Percentiles rank a stretch among this genome's conserved stretches.
Conservation (phyloP, 2,113 vertebrate species). For the Phaetusa simplex region DNA sequence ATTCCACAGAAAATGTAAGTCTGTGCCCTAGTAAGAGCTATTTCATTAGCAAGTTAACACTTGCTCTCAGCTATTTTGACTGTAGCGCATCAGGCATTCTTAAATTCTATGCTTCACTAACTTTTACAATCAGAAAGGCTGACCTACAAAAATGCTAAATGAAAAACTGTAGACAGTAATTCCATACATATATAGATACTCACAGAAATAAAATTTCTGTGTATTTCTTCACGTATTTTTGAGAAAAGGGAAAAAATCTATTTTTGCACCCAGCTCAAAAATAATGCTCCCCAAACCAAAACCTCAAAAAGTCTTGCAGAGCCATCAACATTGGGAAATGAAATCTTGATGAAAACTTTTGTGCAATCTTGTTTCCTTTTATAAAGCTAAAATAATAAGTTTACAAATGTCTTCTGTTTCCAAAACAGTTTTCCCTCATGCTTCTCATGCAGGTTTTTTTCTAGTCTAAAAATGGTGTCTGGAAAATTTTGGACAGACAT, state of each 20-base stretch:
- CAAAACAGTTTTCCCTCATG: background rate
- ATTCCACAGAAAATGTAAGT: background rate
- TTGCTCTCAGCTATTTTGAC: background rate
- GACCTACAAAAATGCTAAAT: background rate
- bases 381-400: background rate
- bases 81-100: background rate
- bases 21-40: background rate
- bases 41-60: slow-evolving; percentile 1
- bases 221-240: background rate
- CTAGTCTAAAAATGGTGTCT: background rate
- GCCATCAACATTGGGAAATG: background rate
- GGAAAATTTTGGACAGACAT: background rate
- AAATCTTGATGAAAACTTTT: background rate
- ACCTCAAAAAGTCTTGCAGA: background rate
- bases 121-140: background rate
- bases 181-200: background rate
- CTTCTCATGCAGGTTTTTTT: background rate
- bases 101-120: background rate
- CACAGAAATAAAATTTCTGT: background rate
- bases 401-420: background rate
- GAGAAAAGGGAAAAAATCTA: background rate
- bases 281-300: background rate
- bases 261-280: background rate
- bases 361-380: background rate
- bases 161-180: background rate